These are phyloP conservation scores for Petrolisthes cinctipes DNA, from an alignment of 2,888 invertebrate genomes.

Conservation along the genomic window DNA sequence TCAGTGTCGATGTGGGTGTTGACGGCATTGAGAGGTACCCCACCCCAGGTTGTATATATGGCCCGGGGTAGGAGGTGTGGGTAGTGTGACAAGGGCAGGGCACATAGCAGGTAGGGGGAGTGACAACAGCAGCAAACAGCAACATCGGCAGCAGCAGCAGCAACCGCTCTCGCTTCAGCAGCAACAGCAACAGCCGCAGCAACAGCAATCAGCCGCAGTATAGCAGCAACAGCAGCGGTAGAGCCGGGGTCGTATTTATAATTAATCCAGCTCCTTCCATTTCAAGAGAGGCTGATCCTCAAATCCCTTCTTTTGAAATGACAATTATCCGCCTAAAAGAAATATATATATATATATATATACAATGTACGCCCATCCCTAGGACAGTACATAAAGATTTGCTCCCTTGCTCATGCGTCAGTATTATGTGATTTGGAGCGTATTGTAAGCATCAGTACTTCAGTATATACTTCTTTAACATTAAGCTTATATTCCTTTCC, in stretches of 20 bases:
- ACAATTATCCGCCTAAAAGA: conserved; percentile 35
- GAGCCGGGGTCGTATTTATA: neutral
- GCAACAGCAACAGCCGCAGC: conserved; percentile 15
- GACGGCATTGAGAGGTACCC: no score
- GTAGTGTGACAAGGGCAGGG: neutral
- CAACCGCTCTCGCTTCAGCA: conserved; percentile 3
- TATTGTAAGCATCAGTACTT: conserved; percentile 53
- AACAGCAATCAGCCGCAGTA: conserved; percentile 18
- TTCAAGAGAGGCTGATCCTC: neutral
- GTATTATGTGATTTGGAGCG: conserved; percentile 55
- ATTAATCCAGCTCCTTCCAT: conserved; percentile 30
- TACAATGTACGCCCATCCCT: conserved; percentile 17
- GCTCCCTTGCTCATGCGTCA: conserved; percentile 60
- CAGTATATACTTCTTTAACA: conserved; percentile 35
- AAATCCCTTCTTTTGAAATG: conserved; percentile 24
- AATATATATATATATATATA: neutral
- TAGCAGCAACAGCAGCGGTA: conserved; percentile 24
- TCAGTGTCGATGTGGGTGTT: no score
- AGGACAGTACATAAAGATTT: conserved; percentile 19
- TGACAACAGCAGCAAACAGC: conserved; percentile 2
- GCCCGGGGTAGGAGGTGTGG: neutral
- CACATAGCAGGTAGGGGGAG: neutral
- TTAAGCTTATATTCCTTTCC: conserved; percentile 46
- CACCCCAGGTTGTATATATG: neutral
- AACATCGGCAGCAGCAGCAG: conserved; percentile 23